Percentiles rank a stretch among this genome's conserved stretches.
Conservation (phyloP, 2,113 vertebrate species). For the Procavia capensis region DNA sequence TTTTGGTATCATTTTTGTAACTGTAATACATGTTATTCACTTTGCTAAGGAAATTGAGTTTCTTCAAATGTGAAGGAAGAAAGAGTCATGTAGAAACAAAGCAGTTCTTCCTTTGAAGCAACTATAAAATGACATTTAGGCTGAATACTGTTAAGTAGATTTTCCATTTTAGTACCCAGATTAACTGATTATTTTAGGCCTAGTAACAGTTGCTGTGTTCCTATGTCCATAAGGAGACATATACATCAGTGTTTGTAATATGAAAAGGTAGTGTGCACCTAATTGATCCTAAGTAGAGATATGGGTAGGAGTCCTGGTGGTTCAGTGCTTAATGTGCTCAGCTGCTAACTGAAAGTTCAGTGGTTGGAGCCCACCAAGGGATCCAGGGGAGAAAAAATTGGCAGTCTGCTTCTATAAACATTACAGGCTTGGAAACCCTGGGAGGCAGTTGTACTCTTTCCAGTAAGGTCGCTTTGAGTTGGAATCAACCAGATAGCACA, state of each 20-base stretch:
- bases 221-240: not conserved
- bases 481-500: not conserved
- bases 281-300: not conserved
- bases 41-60: slow-evolving; percentile 19
- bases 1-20: not conserved
- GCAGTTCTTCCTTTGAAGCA: not conserved
- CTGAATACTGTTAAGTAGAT: not conserved
- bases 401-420: not conserved
- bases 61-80: slow-evolving; percentile 7
- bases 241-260: not conserved
- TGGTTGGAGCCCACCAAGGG: no score
- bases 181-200: not conserved
- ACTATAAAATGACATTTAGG: not conserved
- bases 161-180: not conserved
- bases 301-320: not conserved
- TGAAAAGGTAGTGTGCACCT: not conserved
- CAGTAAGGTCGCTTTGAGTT: not conserved
- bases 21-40: not conserved
- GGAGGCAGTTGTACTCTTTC: not conserved
- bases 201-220: not conserved
- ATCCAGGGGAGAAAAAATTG: not conserved
- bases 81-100: not conserved
- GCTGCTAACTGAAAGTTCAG: no score
- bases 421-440: not conserved
- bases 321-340: no score